Base-by-base conservation (phyloP, 2,113 vertebrate species). In the Nematolebias whitei region DNA sequence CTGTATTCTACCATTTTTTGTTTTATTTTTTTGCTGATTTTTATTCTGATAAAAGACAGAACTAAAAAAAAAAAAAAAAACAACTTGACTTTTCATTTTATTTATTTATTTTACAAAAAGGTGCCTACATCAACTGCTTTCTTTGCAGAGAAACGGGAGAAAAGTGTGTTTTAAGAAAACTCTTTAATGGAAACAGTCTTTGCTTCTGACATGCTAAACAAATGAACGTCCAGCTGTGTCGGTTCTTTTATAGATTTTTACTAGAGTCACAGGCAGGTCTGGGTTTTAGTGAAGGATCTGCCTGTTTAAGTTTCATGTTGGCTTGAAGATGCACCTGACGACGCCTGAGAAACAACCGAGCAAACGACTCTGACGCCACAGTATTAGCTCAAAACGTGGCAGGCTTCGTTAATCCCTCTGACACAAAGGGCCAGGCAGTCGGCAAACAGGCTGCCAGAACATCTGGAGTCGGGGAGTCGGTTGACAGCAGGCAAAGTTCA, bases 391-490 rank as follows among this genome's bases (percentile, higher is more conserved):
- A 24, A 65, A 52, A 61, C n/a, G 66, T 68, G 66, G 74, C n/a
- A 38, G 64, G 45, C 53, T 82, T 60, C 48, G 38, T 40, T 90
- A 89, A 90, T 89, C 87, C 86, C 74, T 79, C 69, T 63, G 81
- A 79, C 74, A 85, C 61, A 53, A 53, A 53, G 77, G 73, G 79
- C 69, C 73, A 53, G 59, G 71, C 78, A 29, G 79, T 55, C 64
- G 72, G 71, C 76, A 63, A 65, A 82, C 84, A 82, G 85, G 70
- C 85, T 73, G 87, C 78, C 60, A 20, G 76, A 78, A 89, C 87
- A 87, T 88, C 87, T 90, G 85, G 84, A 74, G 74, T 82, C 67
- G 62, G 76, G 88, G 82, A 86, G 79, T 82, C 86, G 84, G 84
- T 76, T 89, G 85, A 83, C 79, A 68, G 74, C 78, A 76, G 78